Conservation (phyloP, 2,113 vertebrate genomes). For the Henicopernis longicauda region DNA sequence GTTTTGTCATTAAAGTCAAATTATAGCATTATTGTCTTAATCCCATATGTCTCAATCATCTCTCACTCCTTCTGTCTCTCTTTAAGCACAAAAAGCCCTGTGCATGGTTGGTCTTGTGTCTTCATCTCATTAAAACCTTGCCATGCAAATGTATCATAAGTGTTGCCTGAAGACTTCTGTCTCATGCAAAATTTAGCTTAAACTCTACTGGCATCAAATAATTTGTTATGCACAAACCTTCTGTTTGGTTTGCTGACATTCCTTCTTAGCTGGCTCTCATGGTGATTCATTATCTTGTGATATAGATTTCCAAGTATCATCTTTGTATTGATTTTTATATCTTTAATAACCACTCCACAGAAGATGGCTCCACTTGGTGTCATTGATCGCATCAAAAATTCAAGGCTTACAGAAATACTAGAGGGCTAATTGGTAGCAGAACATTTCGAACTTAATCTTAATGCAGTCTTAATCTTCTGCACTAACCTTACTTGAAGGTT, state of each 20-base stretch:
- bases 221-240: conserved; percentile 75
- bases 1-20: conserved; percentile 73
- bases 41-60: conserved; percentile 56
- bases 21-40: conserved; percentile 60
- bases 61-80: neutral
- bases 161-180: conserved; percentile 73
- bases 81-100: conserved; percentile 24
- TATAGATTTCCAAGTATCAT: conserved; percentile 85
- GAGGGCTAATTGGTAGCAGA: conserved; percentile 82
- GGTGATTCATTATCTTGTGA: conserved; percentile 79
- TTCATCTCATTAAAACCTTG: conserved; percentile 74
- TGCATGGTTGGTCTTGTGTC: conserved; percentile 58
- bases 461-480: conserved; percentile 77
- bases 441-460: conserved; percentile 78
- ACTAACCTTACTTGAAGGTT: conserved; percentile 72
- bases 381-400: conserved; percentile 87
- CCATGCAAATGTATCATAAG: conserved; percentile 72
- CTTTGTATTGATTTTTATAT: conserved; percentile 85
- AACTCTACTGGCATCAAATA: conserved; percentile 70
- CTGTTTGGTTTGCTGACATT: conserved; percentile 79
- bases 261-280: conserved; percentile 72
- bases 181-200: conserved; percentile 77
- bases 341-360: conserved; percentile 83
- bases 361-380: conserved; percentile 81
- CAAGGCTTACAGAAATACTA: conserved; percentile 84